Evolutionary conservation across 2,113 vertebrate species (phyloP).

Genomic region (Oceanodroma tethys): DNA sequence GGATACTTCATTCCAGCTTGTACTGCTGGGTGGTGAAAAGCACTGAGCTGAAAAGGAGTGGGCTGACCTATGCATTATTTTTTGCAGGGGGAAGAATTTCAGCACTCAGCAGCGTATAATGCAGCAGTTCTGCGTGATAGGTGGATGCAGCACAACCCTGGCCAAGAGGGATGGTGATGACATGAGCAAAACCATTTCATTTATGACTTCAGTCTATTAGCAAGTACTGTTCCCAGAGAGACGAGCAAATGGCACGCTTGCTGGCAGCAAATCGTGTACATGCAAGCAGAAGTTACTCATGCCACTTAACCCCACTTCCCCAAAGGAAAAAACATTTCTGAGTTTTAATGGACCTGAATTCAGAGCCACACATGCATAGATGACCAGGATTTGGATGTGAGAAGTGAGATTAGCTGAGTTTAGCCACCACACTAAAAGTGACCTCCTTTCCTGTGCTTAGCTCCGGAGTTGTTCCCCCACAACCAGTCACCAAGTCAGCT

Average conservation of each 20-base stretch:
- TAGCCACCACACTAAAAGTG: background rate
- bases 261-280: rapidly evolving
- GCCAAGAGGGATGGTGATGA: background rate
- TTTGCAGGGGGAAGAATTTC: background rate
- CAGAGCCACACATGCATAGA: background rate
- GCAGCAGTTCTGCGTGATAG: background rate
- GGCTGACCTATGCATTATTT: background rate
- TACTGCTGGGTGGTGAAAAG: background rate
- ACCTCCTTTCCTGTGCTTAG: background rate
- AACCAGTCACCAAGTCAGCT: background rate
- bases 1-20: background rate
- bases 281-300: background rate
- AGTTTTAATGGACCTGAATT: background rate
- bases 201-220: background rate
- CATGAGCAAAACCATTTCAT: background rate
- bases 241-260: rapidly evolving
- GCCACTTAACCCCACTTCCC: background rate
- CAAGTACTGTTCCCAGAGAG: background rate
- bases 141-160: background rate
- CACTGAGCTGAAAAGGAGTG: background rate
- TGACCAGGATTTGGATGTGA: background rate
- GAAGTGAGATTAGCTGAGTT: background rate
- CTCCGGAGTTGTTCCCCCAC: background rate
- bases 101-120: background rate
- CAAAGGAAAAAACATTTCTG: background rate